These are phyloP conservation scores for Chalcosyrphus nemorum DNA, from an alignment of 2,888 invertebrate genomes.

Conservation along the genomic window DNA sequence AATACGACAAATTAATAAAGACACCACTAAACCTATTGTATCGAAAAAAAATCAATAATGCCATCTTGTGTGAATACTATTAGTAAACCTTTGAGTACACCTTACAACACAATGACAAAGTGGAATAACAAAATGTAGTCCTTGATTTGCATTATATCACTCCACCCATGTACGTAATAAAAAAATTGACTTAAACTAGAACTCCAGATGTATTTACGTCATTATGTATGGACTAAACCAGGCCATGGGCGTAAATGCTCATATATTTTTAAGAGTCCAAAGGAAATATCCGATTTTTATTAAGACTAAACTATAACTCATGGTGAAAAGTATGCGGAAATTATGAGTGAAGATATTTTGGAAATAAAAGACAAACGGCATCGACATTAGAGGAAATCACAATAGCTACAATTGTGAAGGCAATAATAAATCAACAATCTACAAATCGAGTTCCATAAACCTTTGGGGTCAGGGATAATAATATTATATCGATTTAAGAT, in stretches of 20 bases:
- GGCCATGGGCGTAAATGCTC: not conserved
- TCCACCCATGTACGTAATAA: not conserved
- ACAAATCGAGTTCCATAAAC: too few species aligned
- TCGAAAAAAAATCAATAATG: constrained; percentile 1
- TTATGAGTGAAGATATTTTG: too few species aligned
- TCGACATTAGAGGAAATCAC: too few species aligned
- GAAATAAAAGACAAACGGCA: too few species aligned
- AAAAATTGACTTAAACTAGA: not conserved
- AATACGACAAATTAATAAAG: not conserved
- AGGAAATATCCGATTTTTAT: too few species aligned
- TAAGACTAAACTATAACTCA: too few species aligned
- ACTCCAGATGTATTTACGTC: not conserved
- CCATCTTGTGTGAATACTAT: not conserved
- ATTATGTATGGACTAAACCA: not conserved
- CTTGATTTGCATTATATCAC: constrained; percentile 17
- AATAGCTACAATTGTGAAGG: too few species aligned
- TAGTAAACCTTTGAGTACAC: not conserved
- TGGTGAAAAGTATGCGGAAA: too few species aligned
- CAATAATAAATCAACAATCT: too few species aligned
- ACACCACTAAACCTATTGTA: not conserved
- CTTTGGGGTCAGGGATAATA: too few species aligned
- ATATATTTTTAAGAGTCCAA: too few species aligned
- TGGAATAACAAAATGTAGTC: not conserved
- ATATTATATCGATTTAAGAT: too few species aligned
- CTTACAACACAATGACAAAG: not conserved